These are phyloP conservation scores for Bombus haemorrhoidalis DNA, from an alignment of 1,140 invertebrate species.

Conservation along the genomic window DNA sequence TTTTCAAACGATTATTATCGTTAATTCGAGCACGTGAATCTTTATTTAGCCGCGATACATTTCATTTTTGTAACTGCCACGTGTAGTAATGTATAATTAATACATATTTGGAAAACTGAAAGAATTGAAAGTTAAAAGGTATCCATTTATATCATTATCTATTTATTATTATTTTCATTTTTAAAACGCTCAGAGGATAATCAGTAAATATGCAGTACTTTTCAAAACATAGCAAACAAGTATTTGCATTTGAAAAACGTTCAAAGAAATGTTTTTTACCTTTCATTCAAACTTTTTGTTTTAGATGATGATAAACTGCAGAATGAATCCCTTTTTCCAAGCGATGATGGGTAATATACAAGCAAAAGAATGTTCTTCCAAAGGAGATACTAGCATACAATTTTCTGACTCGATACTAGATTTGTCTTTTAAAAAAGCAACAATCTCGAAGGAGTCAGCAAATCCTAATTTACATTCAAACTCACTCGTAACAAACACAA, in stretches of 20 bases:
- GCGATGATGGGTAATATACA: background rate
- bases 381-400: background rate
- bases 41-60: background rate
- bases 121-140: background rate
- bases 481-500: background rate
- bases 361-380: conserved; percentile 45
- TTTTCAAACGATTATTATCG: background rate
- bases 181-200: background rate
- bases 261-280: background rate
- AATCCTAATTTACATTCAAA: background rate
- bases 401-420: conserved; percentile 53
- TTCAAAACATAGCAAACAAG: background rate
- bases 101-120: background rate
- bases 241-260: too few species aligned
- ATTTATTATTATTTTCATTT: background rate
- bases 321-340: background rate
- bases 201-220: background rate
- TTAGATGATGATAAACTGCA: background rate
- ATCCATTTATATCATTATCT: background rate
- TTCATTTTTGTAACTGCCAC: background rate
- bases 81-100: background rate
- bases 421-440: conserved; percentile 68
- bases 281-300: background rate
- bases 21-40: background rate
- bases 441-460: too few species aligned